phyloP scores from a whole-genome alignment of 2,797 vertebrate species.

The Pristis pectinata region DNA sequence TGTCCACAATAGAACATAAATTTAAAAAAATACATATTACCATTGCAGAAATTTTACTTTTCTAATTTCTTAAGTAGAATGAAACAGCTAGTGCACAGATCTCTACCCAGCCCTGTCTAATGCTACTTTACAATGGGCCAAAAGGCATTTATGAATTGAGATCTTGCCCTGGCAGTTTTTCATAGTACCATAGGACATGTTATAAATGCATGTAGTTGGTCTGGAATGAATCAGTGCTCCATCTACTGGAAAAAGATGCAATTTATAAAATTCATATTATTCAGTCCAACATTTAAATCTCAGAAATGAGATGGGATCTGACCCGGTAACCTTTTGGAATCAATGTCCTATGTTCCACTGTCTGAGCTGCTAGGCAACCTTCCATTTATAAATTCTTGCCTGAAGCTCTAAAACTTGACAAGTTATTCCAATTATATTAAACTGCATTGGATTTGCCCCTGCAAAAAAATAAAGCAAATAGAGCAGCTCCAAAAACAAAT shows the following conservation, averaged over 20 bases:
- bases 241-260: slow-evolving; percentile 23
- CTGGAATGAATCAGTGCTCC: slow-evolving; percentile 11
- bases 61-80: not conserved
- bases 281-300: not conserved
- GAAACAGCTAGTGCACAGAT: not conserved
- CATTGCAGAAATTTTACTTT: not conserved
- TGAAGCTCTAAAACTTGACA: not conserved
- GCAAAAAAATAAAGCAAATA: not conserved
- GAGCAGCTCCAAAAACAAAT: not conserved
- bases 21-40: not conserved
- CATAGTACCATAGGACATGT: not conserved
- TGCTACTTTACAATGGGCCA: not conserved
- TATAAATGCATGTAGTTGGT: not conserved
- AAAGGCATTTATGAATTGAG: not conserved
- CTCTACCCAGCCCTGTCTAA: not conserved
- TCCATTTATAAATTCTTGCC: not conserved
- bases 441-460: not conserved
- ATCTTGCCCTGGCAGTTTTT: not conserved
- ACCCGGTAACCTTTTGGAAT: not conserved
- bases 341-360: not conserved
- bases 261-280: not conserved
- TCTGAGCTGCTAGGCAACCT: not conserved
- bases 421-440: slow-evolving; percentile 14
- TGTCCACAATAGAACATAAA: not conserved
- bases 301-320: not conserved